These are phyloP conservation scores for Drosophila algonquin DNA, from an alignment of 2,888 invertebrate species.

Conservation along the genomic window DNA sequence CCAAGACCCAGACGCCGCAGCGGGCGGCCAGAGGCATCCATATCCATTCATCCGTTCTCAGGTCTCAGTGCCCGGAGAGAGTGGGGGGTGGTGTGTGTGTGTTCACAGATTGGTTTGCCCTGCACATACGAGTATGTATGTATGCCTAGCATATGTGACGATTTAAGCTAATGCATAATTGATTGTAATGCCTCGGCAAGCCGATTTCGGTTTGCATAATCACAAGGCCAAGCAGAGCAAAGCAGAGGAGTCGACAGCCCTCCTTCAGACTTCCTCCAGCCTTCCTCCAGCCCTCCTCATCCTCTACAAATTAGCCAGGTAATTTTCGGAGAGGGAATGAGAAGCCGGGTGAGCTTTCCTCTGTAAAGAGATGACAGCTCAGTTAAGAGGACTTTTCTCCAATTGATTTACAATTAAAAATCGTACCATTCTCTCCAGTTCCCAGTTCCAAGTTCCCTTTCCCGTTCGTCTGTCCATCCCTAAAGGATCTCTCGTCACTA, in stretches of 20 bases:
- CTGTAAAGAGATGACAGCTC: not conserved
- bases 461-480: conserved; percentile 1
- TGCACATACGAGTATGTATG: not conserved
- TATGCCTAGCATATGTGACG: conserved; percentile 62
- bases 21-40: conserved; percentile 8
- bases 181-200: conserved; percentile 61
- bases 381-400: not conserved
- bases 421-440: not conserved
- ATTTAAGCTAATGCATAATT: conserved; percentile 73
- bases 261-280: not conserved
- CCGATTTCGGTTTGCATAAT: conserved; percentile 56
- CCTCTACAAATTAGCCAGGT: conserved; percentile 59
- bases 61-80: conserved; percentile 39
- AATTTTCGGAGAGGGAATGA: not conserved
- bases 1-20: conserved; percentile 39
- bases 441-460: not conserved
- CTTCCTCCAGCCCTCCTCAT: not conserved
- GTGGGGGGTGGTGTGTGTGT: conserved; percentile 10
- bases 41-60: conserved; percentile 36
- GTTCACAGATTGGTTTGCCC: conserved; percentile 38
- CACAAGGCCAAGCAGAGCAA: conserved; percentile 24
- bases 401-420: not conserved
- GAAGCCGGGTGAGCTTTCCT: not conserved
- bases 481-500: conserved; percentile 51
- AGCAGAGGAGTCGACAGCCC: conserved; percentile 9